These are phyloP conservation scores for Sprattus sprattus DNA, from an alignment of 2,113 vertebrate species.

Conservation along the genomic window DNA sequence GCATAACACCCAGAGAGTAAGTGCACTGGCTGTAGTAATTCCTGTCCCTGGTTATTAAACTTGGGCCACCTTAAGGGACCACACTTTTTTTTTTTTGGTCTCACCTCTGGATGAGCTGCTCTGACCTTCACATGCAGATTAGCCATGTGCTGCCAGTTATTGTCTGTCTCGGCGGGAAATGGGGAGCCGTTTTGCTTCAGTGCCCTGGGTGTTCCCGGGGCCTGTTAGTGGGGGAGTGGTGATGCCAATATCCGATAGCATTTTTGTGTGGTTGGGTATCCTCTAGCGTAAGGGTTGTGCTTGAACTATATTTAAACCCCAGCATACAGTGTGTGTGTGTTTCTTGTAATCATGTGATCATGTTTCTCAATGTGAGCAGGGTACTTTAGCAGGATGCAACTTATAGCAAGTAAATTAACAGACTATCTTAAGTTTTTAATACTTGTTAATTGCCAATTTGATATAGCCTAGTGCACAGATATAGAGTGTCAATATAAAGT, in stretches of 20 bases:
- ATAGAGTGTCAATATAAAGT: background rate
- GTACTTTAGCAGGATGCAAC: background rate
- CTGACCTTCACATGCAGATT: conserved; percentile 89
- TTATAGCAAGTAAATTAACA: background rate
- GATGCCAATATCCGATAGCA: conserved; percentile 37
- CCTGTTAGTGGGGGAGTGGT: conserved; percentile 25
- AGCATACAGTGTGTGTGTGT: background rate
- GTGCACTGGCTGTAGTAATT: background rate
- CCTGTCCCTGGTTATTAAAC: background rate
- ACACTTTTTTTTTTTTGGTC: conserved; percentile 67
- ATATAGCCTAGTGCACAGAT: background rate
- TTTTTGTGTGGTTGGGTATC: background rate
- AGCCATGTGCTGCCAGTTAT: conserved; percentile 79
- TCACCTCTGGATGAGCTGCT: conserved; percentile 72
- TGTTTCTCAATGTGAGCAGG: background rate
- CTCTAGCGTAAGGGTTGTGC: background rate
- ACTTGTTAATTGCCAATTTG: background rate
- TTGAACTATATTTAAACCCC: background rate
- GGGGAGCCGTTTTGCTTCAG: conserved; percentile 48
- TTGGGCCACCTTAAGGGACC: background rate
- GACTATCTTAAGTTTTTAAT: background rate
- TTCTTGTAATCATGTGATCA: background rate
- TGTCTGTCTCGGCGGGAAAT: conserved; percentile 69
- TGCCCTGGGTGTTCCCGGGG: conserved; percentile 39
- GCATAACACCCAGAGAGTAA: background rate